phyloP scores from a whole-genome alignment of 2,113 vertebrate genomes.

The Cercocebus atys region DNA sequence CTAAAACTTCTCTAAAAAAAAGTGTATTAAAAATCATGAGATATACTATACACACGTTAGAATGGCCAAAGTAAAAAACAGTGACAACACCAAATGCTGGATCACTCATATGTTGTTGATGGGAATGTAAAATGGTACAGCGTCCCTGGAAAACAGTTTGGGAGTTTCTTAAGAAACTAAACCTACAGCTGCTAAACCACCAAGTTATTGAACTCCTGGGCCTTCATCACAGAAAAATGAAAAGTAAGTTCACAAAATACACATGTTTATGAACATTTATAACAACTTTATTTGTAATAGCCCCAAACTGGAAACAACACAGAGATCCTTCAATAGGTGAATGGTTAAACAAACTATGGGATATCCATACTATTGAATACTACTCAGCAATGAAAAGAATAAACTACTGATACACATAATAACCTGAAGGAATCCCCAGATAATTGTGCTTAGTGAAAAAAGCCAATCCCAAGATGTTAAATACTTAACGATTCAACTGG shows the following conservation, averaged over 20 bases:
- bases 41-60: neutral
- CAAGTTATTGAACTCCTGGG: neutral
- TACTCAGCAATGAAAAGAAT: neutral
- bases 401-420: neutral
- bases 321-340: neutral
- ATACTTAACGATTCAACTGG: neutral
- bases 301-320: neutral
- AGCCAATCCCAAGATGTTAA: neutral
- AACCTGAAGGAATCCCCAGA: neutral
- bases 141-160: neutral
- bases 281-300: neutral
- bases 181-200: neutral
- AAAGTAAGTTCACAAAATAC: neutral
- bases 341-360: neutral
- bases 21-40: neutral
- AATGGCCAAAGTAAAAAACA: slow-evolving; percentile 18
- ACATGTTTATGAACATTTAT: neutral
- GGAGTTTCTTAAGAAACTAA: neutral
- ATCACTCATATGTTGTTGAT: neutral
- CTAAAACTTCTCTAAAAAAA: neutral
- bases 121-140: neutral
- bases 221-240: neutral
- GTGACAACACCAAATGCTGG: neutral
- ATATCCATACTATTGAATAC: neutral
- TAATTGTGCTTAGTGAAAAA: neutral